Evolutionary conservation across 2,113 vertebrate genomes (phyloP).

Genomic region (Melanostigma gelatinosum): DNA sequence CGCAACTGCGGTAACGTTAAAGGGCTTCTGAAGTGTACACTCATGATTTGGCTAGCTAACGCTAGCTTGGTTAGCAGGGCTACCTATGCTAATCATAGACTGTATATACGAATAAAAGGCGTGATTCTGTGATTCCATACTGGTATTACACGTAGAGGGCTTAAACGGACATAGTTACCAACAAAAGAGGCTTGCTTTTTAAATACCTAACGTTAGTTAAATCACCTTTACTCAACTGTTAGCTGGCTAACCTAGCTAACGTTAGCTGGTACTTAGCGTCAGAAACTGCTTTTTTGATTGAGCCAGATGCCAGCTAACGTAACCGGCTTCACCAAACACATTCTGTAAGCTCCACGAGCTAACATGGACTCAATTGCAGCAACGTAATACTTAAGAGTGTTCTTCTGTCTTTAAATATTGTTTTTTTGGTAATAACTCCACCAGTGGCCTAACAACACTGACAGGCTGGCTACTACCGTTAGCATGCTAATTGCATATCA

Average conservation of each 20-base stretch:
- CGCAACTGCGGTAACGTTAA: neutral
- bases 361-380: neutral
- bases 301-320: conserved; percentile 20
- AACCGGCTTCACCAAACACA: neutral
- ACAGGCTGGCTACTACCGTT: conserved; percentile 9
- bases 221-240: neutral
- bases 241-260: conserved; percentile 29
- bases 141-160: fast-evolving
- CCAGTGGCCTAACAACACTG: neutral
- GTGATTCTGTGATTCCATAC: neutral
- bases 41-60: conserved; percentile 41
- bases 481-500: conserved; percentile 61
- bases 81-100: neutral
- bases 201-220: neutral
- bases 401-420: neutral
- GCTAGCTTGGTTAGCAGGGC: neutral
- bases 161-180: neutral
- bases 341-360: neutral
- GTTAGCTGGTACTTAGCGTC: conserved; percentile 42
- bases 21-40: conserved; percentile 5
- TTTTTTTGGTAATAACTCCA: neutral
- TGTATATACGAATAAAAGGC: neutral
- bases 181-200: neutral
- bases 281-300: conserved; percentile 3
- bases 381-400: too few species aligned